Conservation (phyloP, 2,797 vertebrate species). For the Mionectes olivaceus region DNA sequence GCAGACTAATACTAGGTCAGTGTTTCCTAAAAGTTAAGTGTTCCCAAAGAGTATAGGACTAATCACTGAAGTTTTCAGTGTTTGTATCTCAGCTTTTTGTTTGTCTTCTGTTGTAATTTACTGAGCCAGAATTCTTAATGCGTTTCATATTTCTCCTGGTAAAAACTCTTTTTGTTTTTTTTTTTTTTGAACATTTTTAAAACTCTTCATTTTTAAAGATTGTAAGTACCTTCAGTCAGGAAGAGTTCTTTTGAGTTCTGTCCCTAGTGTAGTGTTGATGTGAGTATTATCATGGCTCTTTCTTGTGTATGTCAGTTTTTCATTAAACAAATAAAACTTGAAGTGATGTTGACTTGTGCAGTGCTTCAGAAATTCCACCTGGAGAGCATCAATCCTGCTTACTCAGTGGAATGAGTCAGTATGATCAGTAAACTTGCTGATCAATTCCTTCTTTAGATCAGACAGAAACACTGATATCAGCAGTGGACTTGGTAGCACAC, state of each 20-base stretch:
- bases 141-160: background rate
- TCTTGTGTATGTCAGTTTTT: background rate
- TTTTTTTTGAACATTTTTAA: background rate
- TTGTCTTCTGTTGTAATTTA: background rate
- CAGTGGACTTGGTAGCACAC: background rate
- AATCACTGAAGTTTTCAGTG: background rate
- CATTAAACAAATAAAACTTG: background rate
- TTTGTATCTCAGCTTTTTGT: background rate
- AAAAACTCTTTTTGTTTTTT: background rate
- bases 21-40: background rate
- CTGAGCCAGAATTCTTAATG: background rate
- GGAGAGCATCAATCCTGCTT: background rate
- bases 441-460: background rate
- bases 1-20: background rate
- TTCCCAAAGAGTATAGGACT: background rate
- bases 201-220: background rate
- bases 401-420: background rate
- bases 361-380: background rate
- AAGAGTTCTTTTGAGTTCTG: background rate
- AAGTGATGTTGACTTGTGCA: background rate
- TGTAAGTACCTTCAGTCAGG: background rate
- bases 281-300: background rate
- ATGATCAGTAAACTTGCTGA: background rate
- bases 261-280: background rate
- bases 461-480: background rate